Evolutionary conservation across 2,113 vertebrate genomes (phyloP).

Genomic region (Neodon shergylaensis): DNA sequence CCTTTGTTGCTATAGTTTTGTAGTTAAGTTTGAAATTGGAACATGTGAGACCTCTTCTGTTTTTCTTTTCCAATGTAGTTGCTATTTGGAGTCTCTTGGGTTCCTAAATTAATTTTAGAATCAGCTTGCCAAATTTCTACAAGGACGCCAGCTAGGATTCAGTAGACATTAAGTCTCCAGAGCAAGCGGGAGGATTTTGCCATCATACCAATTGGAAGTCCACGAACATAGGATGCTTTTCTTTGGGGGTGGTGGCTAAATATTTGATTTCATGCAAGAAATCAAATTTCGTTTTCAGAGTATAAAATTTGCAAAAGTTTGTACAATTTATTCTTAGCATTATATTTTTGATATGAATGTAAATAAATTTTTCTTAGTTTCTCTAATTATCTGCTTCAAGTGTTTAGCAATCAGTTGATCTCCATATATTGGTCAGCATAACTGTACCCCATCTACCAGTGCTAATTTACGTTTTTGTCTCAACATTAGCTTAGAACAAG

Average conservation of each 20-base stretch:
- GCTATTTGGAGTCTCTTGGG: background rate
- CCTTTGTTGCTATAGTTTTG: background rate
- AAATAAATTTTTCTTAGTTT: conserved; percentile 15
- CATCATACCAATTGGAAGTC: background rate
- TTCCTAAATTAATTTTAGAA: conserved; percentile 23
- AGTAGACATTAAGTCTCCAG: background rate
- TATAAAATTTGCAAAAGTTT: background rate
- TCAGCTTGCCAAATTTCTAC: background rate
- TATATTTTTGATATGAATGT: conserved; percentile 1
- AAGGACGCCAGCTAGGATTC: background rate
- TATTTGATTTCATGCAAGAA: background rate
- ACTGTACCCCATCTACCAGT: background rate
- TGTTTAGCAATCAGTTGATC: background rate
- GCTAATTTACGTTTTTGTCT: background rate
- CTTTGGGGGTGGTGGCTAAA: background rate
- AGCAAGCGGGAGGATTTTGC: background rate
- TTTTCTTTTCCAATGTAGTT: background rate
- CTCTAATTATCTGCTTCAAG: background rate
- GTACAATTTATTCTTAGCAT: conserved; percentile 22
- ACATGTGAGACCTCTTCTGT: background rate
- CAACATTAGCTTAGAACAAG: background rate
- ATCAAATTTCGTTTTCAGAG: background rate
- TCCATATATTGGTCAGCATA: background rate
- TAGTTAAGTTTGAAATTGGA: conserved; percentile 33
- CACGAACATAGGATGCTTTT: background rate